Evolutionary conservation across 2,113 vertebrate species (phyloP), one percentile per base, ranked within the genome.

Genomic region (Oryzias curvinotus): DNA sequence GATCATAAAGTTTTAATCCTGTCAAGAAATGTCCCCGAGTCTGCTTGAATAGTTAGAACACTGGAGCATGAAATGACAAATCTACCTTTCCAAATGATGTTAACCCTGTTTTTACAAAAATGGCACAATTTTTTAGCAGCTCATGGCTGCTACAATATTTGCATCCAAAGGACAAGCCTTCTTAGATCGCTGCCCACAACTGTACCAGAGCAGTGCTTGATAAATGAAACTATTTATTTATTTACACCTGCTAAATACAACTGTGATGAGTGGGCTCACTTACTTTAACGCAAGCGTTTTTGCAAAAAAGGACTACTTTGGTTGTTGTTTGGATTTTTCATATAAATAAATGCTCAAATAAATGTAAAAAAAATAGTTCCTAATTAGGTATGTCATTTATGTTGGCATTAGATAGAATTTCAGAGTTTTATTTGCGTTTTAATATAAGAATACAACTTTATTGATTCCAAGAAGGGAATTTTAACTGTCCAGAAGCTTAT

Each of bases 51-150:
- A 88, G 82, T 88, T 84, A 77, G 86, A 78, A 91, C 85, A 85
- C 85, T 91, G 89, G 87, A 90, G 90, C 86, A 83, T 89, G 89
- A 91, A 91, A 90, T 90, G 87, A 86, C 88, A 91, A 90, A 85
- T 88, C 88, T 89, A 84, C 89, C 84, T 90, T 88, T 91, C 83
- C 85, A 88, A 90, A 87, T 85, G 85, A 88, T 77, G 79, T 81
- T 82, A 87, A 78, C 79, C 80, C 81, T 86, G 83, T 85, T 85
- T 88, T 89, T 80, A 84, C 64, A 70, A 77, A 77, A 83, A 85
- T 85, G 67, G 74, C 85, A 71, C 77, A 85, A 80, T 80, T 82
- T 86, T 10, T 81, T 89, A 85, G 84, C 82, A 87, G 83, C 68
- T 65, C 75, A 65, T 84, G 78, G 71, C 85, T 87, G 76, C 71